A percentile compares a stretch with the other conserved stretches of the same genome.
phyloP scores from a whole-genome alignment of 2,113 vertebrate species.

The Willisornis vidua region DNA sequence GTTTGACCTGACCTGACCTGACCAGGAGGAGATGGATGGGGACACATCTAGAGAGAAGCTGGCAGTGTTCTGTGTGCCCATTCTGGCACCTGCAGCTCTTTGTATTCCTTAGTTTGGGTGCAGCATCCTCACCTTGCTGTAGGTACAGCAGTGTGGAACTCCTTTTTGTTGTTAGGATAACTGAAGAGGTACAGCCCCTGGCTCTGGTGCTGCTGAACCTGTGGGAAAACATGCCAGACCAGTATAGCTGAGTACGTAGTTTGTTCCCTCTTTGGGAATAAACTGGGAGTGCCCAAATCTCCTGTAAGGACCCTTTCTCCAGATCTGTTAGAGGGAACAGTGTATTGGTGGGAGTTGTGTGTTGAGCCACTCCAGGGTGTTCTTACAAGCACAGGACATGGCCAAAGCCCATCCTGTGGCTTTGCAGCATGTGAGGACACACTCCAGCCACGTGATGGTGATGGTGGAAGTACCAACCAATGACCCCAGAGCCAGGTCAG shows the following conservation, averaged over 20 bases:
- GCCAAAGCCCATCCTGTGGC: not conserved
- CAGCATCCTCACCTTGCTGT: not conserved
- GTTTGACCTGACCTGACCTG: not conserved
- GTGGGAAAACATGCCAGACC: not conserved
- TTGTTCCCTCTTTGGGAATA: not conserved
- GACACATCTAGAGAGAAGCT: not conserved
- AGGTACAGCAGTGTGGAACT: not conserved
- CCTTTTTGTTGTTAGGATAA: not conserved
- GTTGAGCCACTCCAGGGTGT: not conserved
- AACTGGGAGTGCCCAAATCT: not conserved
- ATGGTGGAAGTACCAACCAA: fast-evolving
- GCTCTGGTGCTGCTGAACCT: not conserved
- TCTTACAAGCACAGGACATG: fast-evolving
- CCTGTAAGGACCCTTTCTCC: not conserved
- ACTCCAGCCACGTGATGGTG: not conserved
- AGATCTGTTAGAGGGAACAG: fast-evolving
- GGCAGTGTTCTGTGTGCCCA: not conserved
- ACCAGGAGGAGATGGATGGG: not conserved
- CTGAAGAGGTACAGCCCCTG: not conserved
- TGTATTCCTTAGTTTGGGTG: not conserved
- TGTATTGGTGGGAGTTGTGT: not conserved
- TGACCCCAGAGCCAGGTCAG: not conserved
- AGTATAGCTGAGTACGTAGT: no score
- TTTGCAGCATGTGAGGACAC: not conserved
- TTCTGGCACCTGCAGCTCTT: not conserved